Evolutionary conservation across 2,888 invertebrate genomes (phyloP).

Genomic region (Apeira syringaria): DNA sequence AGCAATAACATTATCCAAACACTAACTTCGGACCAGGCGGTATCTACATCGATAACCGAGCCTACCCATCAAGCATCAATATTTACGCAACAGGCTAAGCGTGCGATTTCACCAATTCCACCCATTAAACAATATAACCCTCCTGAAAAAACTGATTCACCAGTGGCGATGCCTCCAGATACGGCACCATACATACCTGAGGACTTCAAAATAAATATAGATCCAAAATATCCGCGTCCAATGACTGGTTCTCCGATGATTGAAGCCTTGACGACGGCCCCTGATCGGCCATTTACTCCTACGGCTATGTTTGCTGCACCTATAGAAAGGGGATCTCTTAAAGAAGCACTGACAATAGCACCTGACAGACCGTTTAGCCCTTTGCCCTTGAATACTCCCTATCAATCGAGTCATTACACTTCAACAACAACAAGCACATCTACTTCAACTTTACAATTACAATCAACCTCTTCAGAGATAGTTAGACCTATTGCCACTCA

Average conservation of each 20-base stretch:
- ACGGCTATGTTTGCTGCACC: conserved; percentile 61
- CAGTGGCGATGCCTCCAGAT: conserved; percentile 86
- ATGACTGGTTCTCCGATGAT: conserved; percentile 85
- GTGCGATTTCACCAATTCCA: conserved; percentile 65
- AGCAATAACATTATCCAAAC: conserved; percentile 11
- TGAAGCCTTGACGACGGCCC: conserved; percentile 87
- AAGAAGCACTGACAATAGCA: conserved; percentile 85
- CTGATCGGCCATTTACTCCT: conserved; percentile 85
- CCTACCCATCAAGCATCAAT: conserved; percentile 49
- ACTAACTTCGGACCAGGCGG: background rate
- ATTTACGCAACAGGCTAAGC: conserved; percentile 56
- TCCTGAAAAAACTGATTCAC: conserved; percentile 71
- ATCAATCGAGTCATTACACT: conserved; percentile 51
- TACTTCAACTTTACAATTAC: conserved; percentile 17
- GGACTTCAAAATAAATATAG: conserved; percentile 83
- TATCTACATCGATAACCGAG: conserved; percentile 19
- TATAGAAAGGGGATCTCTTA: conserved; percentile 77
- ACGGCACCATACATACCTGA: conserved; percentile 87
- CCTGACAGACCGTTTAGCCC: conserved; percentile 85
- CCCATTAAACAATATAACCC: conserved; percentile 75
- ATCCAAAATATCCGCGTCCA: conserved; percentile 69
- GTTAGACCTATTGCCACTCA: conserved; percentile 63
- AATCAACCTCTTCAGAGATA: conserved; percentile 51
- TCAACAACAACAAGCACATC: conserved; percentile 48
- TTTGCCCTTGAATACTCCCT: conserved; percentile 71